A percentile compares a stretch with the other conserved stretches of the same genome.
Conservation (phyloP, 2,113 vertebrate genomes). For the Corvus cornix region DNA sequence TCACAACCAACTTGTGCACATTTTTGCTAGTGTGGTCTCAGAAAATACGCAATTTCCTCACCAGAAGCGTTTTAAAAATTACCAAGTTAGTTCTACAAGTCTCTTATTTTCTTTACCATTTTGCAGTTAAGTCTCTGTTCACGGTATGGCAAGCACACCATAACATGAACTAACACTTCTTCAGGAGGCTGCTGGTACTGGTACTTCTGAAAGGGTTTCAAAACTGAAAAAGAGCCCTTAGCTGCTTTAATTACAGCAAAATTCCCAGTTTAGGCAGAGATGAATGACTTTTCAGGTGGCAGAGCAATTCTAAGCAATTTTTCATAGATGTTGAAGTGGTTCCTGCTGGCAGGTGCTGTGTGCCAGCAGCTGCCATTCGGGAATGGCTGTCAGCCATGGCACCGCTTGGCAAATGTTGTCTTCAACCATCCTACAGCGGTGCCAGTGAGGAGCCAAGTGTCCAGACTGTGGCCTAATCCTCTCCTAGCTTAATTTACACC, state of each 20-base stretch:
- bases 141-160: accelerated
- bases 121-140: not conserved
- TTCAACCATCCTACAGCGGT: accelerated
- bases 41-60: not conserved
- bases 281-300: slow-evolving; percentile 29
- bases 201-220: not conserved
- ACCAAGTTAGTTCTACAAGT: not conserved
- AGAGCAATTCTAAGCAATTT: not conserved
- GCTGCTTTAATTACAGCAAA: not conserved
- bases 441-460: not conserved
- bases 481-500: not conserved
- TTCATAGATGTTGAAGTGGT: not conserved
- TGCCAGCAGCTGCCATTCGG: not conserved
- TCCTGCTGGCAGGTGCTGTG: not conserved
- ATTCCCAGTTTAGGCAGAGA: not conserved
- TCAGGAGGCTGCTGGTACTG: not conserved
- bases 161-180: not conserved
- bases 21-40: not conserved
- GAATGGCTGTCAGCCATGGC: not conserved
- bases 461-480: not conserved
- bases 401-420: not conserved
- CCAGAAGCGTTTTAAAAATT: not conserved
- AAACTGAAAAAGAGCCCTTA: not conserved
- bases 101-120: not conserved
- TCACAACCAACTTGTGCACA: not conserved